phyloP scores from a whole-genome alignment of 1,140 invertebrate genomes.

The Octopus sinensis region DNA sequence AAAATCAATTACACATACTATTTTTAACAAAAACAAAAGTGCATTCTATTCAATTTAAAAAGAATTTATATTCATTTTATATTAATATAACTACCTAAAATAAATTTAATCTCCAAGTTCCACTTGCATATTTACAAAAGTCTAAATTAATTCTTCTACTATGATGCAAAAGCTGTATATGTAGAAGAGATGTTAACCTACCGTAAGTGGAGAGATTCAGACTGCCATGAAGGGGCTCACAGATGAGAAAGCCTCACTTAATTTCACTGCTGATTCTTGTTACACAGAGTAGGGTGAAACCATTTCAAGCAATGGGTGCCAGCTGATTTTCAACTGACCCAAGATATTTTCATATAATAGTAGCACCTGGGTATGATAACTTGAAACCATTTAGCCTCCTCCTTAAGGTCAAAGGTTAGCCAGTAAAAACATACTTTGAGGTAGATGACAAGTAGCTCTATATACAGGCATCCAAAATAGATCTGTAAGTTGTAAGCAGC shows the following conservation, averaged over 20 bases:
- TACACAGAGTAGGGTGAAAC: neutral
- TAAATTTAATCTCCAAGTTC: neutral
- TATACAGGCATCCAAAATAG: neutral
- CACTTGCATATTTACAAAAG: neutral
- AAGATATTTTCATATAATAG: neutral
- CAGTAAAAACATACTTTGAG: neutral
- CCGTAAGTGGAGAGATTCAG: neutral
- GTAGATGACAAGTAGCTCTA: neutral
- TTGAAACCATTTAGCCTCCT: neutral
- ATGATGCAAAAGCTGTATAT: neutral
- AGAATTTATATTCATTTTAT: neutral
- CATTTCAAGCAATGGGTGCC: neutral
- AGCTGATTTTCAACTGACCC: neutral
- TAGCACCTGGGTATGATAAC: neutral
- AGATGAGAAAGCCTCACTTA: constrained; percentile 2
- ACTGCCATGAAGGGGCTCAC: neutral
- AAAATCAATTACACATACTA: neutral
- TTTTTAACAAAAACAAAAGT: neutral
- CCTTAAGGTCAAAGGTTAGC: neutral
- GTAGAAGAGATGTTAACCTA: neutral
- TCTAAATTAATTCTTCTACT: neutral
- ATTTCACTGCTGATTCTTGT: neutral
- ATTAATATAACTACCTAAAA: neutral
- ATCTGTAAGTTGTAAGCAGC: neutral
- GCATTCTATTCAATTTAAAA: neutral